These are phyloP conservation scores for Ooceraea biroi DNA, from an alignment of 1,140 invertebrate genomes.

Conservation along the genomic window DNA sequence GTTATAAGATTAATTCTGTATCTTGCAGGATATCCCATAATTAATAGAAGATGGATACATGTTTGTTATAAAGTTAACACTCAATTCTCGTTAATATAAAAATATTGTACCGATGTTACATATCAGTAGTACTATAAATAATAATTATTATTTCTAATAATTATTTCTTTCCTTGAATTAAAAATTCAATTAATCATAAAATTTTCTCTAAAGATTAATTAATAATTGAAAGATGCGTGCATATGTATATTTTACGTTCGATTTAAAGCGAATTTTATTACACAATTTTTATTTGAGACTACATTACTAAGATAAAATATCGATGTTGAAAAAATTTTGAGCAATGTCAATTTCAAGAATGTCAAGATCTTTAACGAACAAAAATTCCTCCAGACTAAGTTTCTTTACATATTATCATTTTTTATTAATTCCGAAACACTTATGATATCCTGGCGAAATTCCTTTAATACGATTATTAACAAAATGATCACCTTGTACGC, in stretches of 20 bases:
- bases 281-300: too few relatives aligned
- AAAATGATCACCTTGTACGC: slow-evolving; percentile 93
- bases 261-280: too few relatives aligned
- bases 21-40: background rate
- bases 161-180: background rate
- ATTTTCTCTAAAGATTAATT: background rate
- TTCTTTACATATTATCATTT: background rate
- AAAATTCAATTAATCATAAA: background rate
- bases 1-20: slow-evolving; percentile 4
- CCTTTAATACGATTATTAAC: slow-evolving; percentile 19
- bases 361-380: too few relatives aligned
- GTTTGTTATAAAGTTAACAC: background rate
- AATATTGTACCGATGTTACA: background rate
- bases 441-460: background rate
- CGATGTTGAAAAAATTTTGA: too few relatives aligned
- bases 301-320: too few relatives aligned
- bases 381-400: background rate
- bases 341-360: too few relatives aligned
- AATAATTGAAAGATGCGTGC: too few relatives aligned
- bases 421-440: slow-evolving; percentile 1
- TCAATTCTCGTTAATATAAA: too few relatives aligned
- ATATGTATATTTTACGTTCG: too few relatives aligned
- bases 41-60: background rate
- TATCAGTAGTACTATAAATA: background rate
- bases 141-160: slow-evolving; percentile 10